Base-by-base conservation (phyloP, 2,888 invertebrate genomes). In the Steinernema carpocapsae region DNA sequence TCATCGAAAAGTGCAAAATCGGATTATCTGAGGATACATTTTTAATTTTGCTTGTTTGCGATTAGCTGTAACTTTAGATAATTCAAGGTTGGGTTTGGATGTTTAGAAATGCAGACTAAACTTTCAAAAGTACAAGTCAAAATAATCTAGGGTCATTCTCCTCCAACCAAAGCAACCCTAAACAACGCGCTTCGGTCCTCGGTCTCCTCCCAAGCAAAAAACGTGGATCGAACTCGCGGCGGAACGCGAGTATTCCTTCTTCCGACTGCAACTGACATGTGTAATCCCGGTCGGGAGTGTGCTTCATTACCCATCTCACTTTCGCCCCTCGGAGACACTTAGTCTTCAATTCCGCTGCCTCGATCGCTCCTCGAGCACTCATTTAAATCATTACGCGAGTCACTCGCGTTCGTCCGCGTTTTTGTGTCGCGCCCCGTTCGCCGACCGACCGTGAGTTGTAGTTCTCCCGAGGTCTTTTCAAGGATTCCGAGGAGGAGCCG, bases 311-410 rank as follows among this genome's bases (percentile, higher is more conserved):
- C 64, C 64, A 32, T 64, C 64, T 56, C 56, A 56, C 56, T 56
- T 48, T 48, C 56, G 14, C 56, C 56, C 26, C 19, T 48, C 19
- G 48, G 48, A 17, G 22, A 52, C 32, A 64, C 64, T 64, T 64
- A 32, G 64, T 64, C 64, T 64, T 32, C 64, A 64, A 26, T 56
- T 56, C 64, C 37, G 37, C 32, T 64, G 17, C 29, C 29, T 29
- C 32, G 64, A 64, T 64, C 64, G 64, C 37, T 6, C 37, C 24
- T 29, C 26, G 64, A 64, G 64, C 32, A 64, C 32, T 64, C 64
- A 64, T 64, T 64, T 64, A 64, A 64, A 64, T 64, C 64, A 64
- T 64, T 64, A 64, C 64, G 64, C 64, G 64, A 64, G 29, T 64
- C 64, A 64, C 64, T 64, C 64, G 64, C 26, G 26, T 29, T 64